These are phyloP conservation scores for Gallirallus australis DNA, from an alignment of 2,797 vertebrate species.

Conservation along the genomic window DNA sequence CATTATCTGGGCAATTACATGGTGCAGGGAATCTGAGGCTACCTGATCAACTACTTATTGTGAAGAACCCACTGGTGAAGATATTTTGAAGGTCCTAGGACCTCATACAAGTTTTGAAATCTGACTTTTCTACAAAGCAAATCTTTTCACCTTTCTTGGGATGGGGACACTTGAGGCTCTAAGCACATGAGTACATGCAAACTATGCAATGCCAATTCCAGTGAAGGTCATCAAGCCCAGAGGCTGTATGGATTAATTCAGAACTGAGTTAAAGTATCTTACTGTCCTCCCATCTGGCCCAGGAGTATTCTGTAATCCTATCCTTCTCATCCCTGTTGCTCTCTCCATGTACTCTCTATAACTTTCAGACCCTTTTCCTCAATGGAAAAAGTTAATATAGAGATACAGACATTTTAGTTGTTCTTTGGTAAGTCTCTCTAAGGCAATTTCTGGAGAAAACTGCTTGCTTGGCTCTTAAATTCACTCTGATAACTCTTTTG, in stretches of 20 bases:
- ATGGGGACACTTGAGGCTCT: neutral
- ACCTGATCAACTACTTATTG: neutral
- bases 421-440: neutral
- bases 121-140: neutral
- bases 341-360: neutral
- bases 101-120: neutral
- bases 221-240: neutral
- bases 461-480: neutral
- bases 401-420: neutral
- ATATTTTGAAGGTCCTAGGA: neutral
- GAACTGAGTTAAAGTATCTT: neutral
- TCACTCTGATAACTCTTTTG: neutral
- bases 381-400: neutral
- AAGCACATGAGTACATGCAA: neutral
- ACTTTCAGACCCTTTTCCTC: neutral
- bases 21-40: neutral
- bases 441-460: neutral
- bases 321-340: neutral
- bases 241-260: neutral
- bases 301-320: neutral
- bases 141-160: neutral
- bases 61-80: neutral
- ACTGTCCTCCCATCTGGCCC: neutral
- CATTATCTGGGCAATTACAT: neutral
- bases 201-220: neutral